Base-by-base conservation (phyloP, 1,140 invertebrate species). In the Drosophila bocqueti region DNA sequence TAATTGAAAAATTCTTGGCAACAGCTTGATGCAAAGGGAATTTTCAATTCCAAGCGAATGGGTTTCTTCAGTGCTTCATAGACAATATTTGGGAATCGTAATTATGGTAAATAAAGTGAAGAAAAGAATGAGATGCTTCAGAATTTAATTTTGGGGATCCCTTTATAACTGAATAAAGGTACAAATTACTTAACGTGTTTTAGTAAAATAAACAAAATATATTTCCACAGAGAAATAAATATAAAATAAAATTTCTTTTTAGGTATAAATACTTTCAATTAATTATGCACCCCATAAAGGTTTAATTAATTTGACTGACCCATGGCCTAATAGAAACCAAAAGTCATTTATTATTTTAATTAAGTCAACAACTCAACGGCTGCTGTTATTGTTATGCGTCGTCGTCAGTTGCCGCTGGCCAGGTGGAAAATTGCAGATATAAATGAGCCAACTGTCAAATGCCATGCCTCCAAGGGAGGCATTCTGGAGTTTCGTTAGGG, bases 311-410 rank as follows among this genome's bases (percentile, higher is more conserved):
- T 67, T 72, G 29, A 29, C 18, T 72, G 69, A 72, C 36, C 69
- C 15, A 9, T 16, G 52, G 36, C 38, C 8, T n/a, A 29, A 64
- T 63, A 52, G 75, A 54, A 79, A 26, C 24, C 81, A 64, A 85
- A 85, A 89, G 75, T 84, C 78, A 89, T 89, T 89, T 90, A 84
- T 90, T 90, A 90, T 89, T 90, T 90, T 89, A 89, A 90, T 89
- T 89, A 90, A 81, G 85, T 66, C 54, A 73, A 60, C 50, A 66
- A 76, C 62, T 72, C 49, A 67, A 34, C 49, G 18, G 47, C 47
- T 24, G 67, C 52, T 47, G 60, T 63, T 55, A 26, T 55, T 55
- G 52, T 38, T 55, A 21, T 55, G 34, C 52, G 31, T 54, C 31
- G 50, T 36, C 31, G 31, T 54, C 52, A 55, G 18, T 55, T 71